Evolutionary conservation across 2,888 invertebrate genomes (phyloP).

Genomic region (Parelbella ahira): DNA sequence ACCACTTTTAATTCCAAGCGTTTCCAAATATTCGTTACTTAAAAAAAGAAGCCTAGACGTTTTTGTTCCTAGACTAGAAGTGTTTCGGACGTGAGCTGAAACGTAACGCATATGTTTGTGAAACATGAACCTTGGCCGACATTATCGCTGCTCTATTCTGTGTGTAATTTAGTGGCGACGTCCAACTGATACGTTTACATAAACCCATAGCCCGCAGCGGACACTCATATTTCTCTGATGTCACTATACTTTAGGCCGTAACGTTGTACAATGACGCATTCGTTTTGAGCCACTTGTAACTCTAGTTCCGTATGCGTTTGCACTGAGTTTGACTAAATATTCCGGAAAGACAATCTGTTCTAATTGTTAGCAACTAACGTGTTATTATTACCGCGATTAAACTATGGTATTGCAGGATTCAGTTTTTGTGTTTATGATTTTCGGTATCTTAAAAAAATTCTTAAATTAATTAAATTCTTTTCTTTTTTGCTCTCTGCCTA

Average conservation of each 20-base stretch:
- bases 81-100: slow-evolving; percentile 51
- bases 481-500: no score
- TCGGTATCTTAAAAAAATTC: no score
- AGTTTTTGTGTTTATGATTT: no score
- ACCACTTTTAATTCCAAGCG: slow-evolving; percentile 23
- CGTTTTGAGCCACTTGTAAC: slow-evolving; percentile 1
- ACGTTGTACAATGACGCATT: no score
- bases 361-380: no score
- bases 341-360: no score
- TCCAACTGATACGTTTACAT: slow-evolving; percentile 26
- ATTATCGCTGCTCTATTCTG: slow-evolving; percentile 38
- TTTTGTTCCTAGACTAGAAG: slow-evolving; percentile 50
- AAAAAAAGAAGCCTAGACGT: slow-evolving; percentile 42
- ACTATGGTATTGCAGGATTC: no score
- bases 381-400: no score
- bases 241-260: slow-evolving; percentile 17
- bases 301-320: no score
- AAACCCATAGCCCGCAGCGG: slow-evolving; percentile 10
- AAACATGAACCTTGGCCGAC: slow-evolving; percentile 69
- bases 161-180: slow-evolving; percentile 29
- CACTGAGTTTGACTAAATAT: no score
- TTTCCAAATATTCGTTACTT: slow-evolving; percentile 36
- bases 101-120: slow-evolving; percentile 59
- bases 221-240: slow-evolving; percentile 22
- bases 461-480: no score